Base-by-base conservation (phyloP, 2,113 vertebrate genomes). In the Clinocottus analis region DNA sequence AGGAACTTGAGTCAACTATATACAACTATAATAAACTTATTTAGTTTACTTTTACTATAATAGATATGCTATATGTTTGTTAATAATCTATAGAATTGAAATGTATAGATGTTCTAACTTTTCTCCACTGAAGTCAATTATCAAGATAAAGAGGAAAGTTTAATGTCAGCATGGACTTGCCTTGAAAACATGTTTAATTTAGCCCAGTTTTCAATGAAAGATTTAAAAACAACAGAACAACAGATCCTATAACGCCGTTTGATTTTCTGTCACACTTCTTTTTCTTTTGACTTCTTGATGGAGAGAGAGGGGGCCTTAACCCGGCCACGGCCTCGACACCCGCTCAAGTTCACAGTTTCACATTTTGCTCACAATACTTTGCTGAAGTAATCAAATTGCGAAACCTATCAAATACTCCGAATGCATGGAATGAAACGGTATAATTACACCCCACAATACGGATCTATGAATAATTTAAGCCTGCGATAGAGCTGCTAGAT, bases 391-490 rank as follows among this genome's bases (percentile, higher is more conserved):
- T 77, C 78, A 69, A 56, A 72, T 51, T 16, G 19, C 21, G 11
- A 47, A 68, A 80, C 66, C 69, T 47, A 66, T 80, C 45, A 72
- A 58, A 75, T 68, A 68, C 66, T 91, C 66, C 72, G 55, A 88
- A 89, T 82, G 88, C 80, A 86, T 64, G 51, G 70, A 39, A 53
- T 76, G 83, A 89, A 87, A 82, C 19, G 27, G 68, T 83, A 80
- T 87, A 90, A 93, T 91, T 91, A 91, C 80, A 74, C 41, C 71
- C 51, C 88, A 90, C 90, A 91, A 91, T 86, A 83, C 72, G 83
- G 87, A 78, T 85, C 89, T 65, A 90, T 92, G 92, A 92, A 93
- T 92, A 91, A 93, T 87, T 92, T 85, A 87, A 75, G 78, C 39
- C 39, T 67, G 68, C 45, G 58, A 75, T 59, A 58, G 80, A 81